These are phyloP conservation scores for Mesaphorura yosii DNA, from an alignment of 1,140 invertebrate species.

Conservation along the genomic window DNA sequence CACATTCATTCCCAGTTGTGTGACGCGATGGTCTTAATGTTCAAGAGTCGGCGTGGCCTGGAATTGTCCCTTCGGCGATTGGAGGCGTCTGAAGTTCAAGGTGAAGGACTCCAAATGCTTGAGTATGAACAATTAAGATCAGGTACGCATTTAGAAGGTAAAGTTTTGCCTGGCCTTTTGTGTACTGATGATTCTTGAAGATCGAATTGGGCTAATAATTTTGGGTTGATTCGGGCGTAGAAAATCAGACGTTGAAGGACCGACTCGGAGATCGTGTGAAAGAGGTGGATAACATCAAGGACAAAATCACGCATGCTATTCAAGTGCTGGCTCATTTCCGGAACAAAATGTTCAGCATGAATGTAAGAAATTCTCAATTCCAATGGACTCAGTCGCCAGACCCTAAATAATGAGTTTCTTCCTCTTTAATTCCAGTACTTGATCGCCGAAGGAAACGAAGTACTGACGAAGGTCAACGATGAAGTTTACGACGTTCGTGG, in stretches of 20 bases:
- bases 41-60: constrained; percentile 14
- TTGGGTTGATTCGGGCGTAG: no score
- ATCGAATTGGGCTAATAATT: no score
- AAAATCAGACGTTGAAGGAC: constrained; percentile 17
- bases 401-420: not conserved
- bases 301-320: constrained; percentile 19
- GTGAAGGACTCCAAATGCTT: constrained; percentile 14
- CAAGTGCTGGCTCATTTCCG: constrained; percentile 22
- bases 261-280: constrained; percentile 14
- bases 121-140: constrained; percentile 22
- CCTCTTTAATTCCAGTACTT: constrained; percentile 6
- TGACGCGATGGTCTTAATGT: constrained; percentile 10
- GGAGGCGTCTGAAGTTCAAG: constrained; percentile 19
- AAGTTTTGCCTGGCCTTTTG: no score
- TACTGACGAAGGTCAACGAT: constrained; percentile 4
- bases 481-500: constrained; percentile 5
- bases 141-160: no score
- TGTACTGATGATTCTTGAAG: no score
- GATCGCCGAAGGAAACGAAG: constrained; percentile 7
- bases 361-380: not conserved
- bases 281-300: constrained; percentile 19
- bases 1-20: constrained; percentile 17
- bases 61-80: constrained; percentile 15
- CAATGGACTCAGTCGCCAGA: not conserved
- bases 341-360: constrained; percentile 7